These are phyloP conservation scores for Gavia stellata DNA, from an alignment of 2,113 vertebrate genomes.

Conservation along the genomic window DNA sequence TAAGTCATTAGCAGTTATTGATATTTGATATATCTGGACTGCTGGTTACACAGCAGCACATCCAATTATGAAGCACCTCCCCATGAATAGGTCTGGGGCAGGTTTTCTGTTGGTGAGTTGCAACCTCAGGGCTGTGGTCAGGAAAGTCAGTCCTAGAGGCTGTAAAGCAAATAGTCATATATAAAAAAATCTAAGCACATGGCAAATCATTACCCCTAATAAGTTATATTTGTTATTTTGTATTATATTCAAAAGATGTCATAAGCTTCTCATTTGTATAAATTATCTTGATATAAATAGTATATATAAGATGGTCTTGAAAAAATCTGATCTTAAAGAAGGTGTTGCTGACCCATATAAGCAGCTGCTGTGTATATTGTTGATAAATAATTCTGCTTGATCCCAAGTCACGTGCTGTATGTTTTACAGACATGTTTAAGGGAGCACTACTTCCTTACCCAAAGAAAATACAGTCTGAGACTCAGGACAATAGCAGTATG, in stretches of 20 bases:
- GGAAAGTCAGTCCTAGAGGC: neutral
- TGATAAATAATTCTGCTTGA: neutral
- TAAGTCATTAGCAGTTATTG: neutral
- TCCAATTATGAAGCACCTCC: neutral
- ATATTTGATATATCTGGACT: neutral
- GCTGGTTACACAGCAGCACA: neutral
- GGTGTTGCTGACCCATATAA: neutral
- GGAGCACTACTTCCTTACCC: neutral
- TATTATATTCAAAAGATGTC: neutral
- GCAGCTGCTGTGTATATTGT: neutral
- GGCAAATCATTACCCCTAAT: neutral
- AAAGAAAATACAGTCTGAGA: neutral
- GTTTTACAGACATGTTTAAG: neutral
- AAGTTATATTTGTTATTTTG: neutral
- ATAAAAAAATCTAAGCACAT: neutral
- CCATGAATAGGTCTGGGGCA: neutral
- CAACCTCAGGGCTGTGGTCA: neutral
- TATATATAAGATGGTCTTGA: neutral
- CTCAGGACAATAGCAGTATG: neutral
- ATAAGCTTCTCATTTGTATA: neutral
- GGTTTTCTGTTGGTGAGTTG: neutral
- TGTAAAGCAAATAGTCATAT: neutral
- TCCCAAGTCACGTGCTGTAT: neutral
- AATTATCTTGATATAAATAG: neutral
- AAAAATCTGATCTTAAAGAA: neutral